Base-by-base conservation (phyloP, 1,140 invertebrate genomes). In the Rhopalosiphum padi region DNA sequence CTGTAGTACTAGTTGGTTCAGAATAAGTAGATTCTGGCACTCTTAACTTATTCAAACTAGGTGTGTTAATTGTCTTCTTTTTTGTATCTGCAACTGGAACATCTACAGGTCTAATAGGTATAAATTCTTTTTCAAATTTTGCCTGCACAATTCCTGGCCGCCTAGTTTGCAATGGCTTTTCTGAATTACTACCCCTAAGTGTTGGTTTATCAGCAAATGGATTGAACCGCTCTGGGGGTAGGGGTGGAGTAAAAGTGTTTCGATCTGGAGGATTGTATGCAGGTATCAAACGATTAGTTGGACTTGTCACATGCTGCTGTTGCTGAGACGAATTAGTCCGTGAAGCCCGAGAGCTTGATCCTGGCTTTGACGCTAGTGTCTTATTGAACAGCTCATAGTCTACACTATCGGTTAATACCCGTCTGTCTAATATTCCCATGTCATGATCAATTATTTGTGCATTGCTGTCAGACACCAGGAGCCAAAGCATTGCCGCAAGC, bases 201-300 rank as follows among this genome's bases (percentile, higher is more conserved):
- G 97, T 98, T 53, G 97, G 97, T 95, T 98, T 98, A 94, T 98
- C 97, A 7, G 97, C 97, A 94, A 98, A 98, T 1, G 97, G 97
- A 95, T 98, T 97, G 94, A 97, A 97, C 8, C 94, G 94, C 95
- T 97, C 97, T 4, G 97, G 97, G 15, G 97, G 97, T 91, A 98
- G 94, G 0, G 97, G 97, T 0, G 97, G 97, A 0, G 97, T 98
- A 95, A 98, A 97, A 94, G 97, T 97, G 5, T 97, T 96, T 93
- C 97, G 95, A 37, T 97, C 97, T 7, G 97, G 97, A 23, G 97
- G 97, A 23, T 97, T 97, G 95, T 98, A 98, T n/a, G 97, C 46
- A 43, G 91, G 91, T 86, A 93, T 97, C 30, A 97, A 97, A 93
- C 95, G 94, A 53, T 93, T 94, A 41, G 93, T 94, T 4, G 94